A percentile compares a stretch with the other conserved stretches of the same genome.
phyloP scores from a whole-genome alignment of 2,113 vertebrate genomes.

The Etheostoma cragini region DNA sequence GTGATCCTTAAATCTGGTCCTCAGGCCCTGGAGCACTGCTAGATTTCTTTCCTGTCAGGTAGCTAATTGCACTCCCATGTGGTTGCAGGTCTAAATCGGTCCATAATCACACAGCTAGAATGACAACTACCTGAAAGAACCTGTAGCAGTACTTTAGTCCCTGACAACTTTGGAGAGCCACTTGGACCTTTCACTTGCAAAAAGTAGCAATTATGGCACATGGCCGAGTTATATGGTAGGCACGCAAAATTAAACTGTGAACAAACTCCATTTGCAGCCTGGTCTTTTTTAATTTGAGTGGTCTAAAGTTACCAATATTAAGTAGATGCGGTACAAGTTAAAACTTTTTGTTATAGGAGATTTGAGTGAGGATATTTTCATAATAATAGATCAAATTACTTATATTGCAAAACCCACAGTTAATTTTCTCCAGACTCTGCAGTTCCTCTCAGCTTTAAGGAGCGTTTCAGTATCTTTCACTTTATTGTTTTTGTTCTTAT shows the following conservation, averaged over 20 bases:
- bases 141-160: constrained; percentile 25
- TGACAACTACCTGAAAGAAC: constrained; percentile 46
- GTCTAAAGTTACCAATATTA: background rate
- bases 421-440: background rate
- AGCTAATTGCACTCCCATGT: constrained; percentile 63
- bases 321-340: background rate
- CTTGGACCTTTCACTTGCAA: constrained; percentile 36
- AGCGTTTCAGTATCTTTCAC: background rate
- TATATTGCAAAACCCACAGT: background rate
- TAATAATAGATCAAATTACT: background rate
- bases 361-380: background rate
- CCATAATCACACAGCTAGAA: constrained; percentile 49
- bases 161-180: constrained; percentile 42
- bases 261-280: background rate
- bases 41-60: constrained; percentile 58
- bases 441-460: background rate
- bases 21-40: constrained; percentile 41
- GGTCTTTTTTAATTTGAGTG: background rate
- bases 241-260: constrained; percentile 12
- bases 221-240: constrained; percentile 10
- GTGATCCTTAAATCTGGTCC: constrained; percentile 66
- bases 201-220: constrained; percentile 33
- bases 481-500: background rate
- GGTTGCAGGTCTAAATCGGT: constrained; percentile 42
- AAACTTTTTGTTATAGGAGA: background rate